Percentiles rank a stretch among this genome's conserved stretches.
phyloP scores from a whole-genome alignment of 2,797 vertebrate species.

The Sebastes trivittatus region DNA sequence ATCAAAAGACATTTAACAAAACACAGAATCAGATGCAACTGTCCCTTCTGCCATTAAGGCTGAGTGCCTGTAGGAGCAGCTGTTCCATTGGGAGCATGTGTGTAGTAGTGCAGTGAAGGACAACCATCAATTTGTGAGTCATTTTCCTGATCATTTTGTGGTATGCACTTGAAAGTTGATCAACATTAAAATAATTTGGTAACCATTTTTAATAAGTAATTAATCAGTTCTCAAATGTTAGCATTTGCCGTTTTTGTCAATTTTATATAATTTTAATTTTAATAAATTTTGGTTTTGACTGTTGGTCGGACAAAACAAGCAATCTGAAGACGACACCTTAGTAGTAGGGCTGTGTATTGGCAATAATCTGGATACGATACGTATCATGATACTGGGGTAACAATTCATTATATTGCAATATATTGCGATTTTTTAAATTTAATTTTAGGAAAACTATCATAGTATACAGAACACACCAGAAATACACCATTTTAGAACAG shows the following conservation, averaged over 20 bases:
- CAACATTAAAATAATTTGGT: neutral
- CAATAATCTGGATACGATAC: too few species aligned
- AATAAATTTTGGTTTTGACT: neutral
- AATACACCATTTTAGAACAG: too few species aligned
- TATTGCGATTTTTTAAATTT: too few species aligned
- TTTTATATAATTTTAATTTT: neutral
- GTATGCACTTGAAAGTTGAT: neutral
- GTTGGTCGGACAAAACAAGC: neutral
- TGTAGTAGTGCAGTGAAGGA: neutral
- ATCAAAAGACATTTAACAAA: conserved; percentile 72
- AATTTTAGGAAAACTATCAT: too few species aligned
- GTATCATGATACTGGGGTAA: too few species aligned
- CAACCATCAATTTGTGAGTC: neutral
- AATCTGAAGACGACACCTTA: neutral
- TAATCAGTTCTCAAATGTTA: neutral
- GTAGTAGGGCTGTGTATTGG: too few species aligned
- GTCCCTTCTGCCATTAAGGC: conserved; percentile 50
- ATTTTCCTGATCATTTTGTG: neutral
- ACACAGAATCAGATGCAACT: conserved; percentile 55
- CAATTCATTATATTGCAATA: too few species aligned
- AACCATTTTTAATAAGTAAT: neutral
- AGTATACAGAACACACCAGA: too few species aligned
- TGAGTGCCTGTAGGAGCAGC: conserved; percentile 58
- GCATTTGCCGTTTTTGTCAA: neutral
- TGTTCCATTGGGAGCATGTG: conserved; percentile 46